Conservation (phyloP, 2,888 invertebrate species). For the Charanyca ferruginea region DNA sequence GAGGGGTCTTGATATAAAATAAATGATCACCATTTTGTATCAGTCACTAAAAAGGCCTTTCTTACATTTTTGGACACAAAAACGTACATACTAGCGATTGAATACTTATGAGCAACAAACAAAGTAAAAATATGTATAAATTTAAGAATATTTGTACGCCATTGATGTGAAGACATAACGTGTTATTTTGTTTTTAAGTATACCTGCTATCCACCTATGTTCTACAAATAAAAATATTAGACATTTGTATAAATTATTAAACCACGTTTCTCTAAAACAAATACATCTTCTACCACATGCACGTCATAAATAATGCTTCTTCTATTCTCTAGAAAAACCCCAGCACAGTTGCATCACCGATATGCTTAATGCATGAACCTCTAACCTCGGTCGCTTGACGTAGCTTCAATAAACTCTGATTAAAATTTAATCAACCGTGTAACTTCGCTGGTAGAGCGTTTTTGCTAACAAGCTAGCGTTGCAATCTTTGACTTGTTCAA, state of each 20-base stretch:
- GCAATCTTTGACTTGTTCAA: conserved; percentile 56
- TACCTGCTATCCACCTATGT: too few relatives aligned
- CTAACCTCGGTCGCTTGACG: conserved; percentile 58
- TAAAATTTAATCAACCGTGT: conserved; percentile 80
- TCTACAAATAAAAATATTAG: too few relatives aligned
- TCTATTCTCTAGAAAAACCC: conserved; percentile 24
- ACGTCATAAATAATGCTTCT: conserved; percentile 23
- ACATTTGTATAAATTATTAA: not conserved
- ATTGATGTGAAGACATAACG: too few relatives aligned
- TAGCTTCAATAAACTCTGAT: conserved; percentile 76
- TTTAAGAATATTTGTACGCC: too few relatives aligned
- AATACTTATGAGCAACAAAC: too few relatives aligned
- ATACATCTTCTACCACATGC: conserved; percentile 6
- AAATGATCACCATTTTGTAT: too few relatives aligned
- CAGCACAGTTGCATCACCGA: conserved; percentile 32
- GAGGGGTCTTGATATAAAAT: too few relatives aligned
- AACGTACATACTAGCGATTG: too few relatives aligned
- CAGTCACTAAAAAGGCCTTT: too few relatives aligned
- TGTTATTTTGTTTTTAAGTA: too few relatives aligned
- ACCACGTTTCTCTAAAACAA: not conserved
- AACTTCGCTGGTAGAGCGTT: conserved; percentile 67
- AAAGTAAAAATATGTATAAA: too few relatives aligned
- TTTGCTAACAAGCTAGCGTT: conserved; percentile 66
- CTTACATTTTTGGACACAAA: too few relatives aligned
- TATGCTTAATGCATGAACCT: conserved; percentile 57